Percentiles rank a stretch among this genome's conserved stretches.
Evolutionary conservation across 2,888 invertebrate genomes (phyloP).

Genomic region (Drepanosiphum platanoidis): DNA sequence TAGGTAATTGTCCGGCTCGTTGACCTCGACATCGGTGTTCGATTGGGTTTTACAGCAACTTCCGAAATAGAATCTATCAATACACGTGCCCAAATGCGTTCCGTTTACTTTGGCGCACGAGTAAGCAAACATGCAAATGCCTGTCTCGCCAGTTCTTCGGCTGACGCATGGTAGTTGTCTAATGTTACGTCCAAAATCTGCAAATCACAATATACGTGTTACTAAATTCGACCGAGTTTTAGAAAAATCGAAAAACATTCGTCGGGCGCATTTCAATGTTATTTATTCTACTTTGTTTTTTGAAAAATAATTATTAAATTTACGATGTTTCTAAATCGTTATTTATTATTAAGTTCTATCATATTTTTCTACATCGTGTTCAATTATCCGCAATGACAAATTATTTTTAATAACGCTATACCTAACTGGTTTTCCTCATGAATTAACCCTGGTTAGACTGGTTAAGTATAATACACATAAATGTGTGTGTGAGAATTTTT

Average conservation of each 20-base stretch:
- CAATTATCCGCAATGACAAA: background rate
- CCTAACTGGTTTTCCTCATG: background rate
- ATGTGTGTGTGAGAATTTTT: constrained; percentile 9
- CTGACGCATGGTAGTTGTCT: constrained; percentile 89
- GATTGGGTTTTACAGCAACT: constrained; percentile 80
- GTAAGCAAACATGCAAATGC: constrained; percentile 93
- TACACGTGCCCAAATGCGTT: constrained; percentile 89
- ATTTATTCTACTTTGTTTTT: too few relatives aligned
- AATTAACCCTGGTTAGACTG: constrained; percentile 26
- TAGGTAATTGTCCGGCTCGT: constrained; percentile 70
- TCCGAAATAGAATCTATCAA: constrained; percentile 92
- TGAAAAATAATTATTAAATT: too few relatives aligned
- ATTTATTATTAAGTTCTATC: background rate
- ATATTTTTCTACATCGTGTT: background rate
- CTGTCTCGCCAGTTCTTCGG: constrained; percentile 80
- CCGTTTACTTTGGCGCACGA: constrained; percentile 91
- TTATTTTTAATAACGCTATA: constrained; percentile 21
- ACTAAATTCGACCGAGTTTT: background rate
- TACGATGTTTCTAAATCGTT: background rate
- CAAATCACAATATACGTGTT: constrained; percentile 67
- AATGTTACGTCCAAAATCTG: constrained; percentile 87
- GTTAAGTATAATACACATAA: constrained; percentile 4
- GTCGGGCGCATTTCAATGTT: too few relatives aligned
- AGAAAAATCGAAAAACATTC: background rate
- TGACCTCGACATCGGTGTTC: constrained; percentile 63